A percentile compares a stretch with the other conserved stretches of the same genome.
phyloP scores from a whole-genome alignment of 2,888 invertebrate species.

The Netelia virgata region DNA sequence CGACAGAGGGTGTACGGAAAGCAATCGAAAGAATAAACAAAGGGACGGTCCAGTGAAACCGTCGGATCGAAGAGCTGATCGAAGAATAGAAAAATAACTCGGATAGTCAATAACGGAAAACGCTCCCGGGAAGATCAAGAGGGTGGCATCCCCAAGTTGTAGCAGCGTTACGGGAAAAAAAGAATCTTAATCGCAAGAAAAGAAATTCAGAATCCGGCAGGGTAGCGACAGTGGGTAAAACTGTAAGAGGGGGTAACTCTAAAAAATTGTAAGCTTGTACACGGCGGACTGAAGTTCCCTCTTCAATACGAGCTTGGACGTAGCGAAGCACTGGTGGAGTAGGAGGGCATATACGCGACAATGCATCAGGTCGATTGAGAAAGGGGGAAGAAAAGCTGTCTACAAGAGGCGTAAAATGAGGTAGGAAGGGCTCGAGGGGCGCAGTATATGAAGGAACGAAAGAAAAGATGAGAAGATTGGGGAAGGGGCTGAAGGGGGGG shows the following conservation, averaged over 20 bases:
- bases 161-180: conserved; percentile 4
- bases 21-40: neutral
- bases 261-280: conserved; percentile 58
- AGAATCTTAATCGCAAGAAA: conserved; percentile 8
- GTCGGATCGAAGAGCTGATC: neutral
- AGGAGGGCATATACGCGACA: conserved; percentile 34
- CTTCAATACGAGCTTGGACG: conserved; percentile 49
- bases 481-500: neutral
- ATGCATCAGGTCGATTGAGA: conserved; percentile 62
- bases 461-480: conserved; percentile 26
- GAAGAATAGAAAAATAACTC: conserved; percentile 15
- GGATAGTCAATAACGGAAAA: conserved; percentile 39
- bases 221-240: conserved; percentile 30
- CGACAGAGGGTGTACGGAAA: no score
- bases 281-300: conserved; percentile 51
- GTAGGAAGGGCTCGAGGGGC: conserved; percentile 20
- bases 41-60: neutral
- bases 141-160: conserved; percentile 12
- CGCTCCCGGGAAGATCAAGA: conserved; percentile 35
- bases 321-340: neutral
- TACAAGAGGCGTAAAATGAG: conserved; percentile 44
- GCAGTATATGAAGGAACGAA: conserved; percentile 34
- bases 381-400: conserved; percentile 40
- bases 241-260: conserved; percentile 51
- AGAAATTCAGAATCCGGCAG: conserved; percentile 1